phyloP scores from a whole-genome alignment of 2,797 vertebrate genomes.

The Helicolenus hilgendorfi region DNA sequence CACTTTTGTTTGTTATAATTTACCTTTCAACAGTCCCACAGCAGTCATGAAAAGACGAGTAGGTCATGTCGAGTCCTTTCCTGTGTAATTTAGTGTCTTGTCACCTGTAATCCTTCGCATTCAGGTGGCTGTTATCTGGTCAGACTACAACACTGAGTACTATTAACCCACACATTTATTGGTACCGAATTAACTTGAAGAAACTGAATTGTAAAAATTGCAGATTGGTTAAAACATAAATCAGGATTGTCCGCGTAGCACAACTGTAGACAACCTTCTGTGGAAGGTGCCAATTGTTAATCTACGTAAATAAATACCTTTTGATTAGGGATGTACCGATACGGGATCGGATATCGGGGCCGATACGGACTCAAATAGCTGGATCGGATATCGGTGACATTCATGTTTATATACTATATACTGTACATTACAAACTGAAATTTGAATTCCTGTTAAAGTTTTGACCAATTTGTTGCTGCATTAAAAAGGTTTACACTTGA shows the following conservation, averaged over 20 bases:
- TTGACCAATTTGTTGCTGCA: too few species aligned
- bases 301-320: background rate
- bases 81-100: background rate
- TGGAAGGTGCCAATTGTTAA: background rate
- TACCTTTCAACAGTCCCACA: background rate
- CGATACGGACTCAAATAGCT: too few species aligned
- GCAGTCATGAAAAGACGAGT: background rate
- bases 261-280: background rate
- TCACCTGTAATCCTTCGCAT: background rate
- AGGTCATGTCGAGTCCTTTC: background rate
- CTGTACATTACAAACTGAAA: too few species aligned
- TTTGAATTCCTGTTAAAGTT: too few species aligned
- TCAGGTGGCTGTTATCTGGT: background rate
- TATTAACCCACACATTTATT: background rate
- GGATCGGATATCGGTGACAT: too few species aligned
- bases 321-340: background rate
- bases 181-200: background rate
- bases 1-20: background rate
- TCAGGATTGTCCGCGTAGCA: background rate
- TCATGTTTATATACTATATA: too few species aligned
- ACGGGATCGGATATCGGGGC: too few species aligned
- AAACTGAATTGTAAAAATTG: background rate
- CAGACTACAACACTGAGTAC: background rate
- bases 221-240: background rate
- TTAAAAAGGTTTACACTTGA: too few species aligned